Evolutionary conservation across 1,140 invertebrate genomes (phyloP).

Genomic region (Palaemon carinicauda): DNA sequence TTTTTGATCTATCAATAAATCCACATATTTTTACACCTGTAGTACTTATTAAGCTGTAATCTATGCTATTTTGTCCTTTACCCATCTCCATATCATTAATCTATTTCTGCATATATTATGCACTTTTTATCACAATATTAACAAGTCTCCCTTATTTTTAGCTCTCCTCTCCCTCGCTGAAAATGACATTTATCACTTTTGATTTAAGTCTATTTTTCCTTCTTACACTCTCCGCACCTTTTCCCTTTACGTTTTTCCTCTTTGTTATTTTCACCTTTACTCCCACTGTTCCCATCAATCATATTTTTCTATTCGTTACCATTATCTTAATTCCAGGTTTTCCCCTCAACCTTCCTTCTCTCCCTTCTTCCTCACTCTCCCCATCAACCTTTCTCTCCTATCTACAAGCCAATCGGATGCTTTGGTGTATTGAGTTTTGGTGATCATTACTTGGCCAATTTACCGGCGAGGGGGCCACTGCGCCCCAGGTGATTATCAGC

Average conservation of each 20-base stretch:
- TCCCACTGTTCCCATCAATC: background rate
- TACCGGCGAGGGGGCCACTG: background rate
- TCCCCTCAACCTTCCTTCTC: background rate
- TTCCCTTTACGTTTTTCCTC: background rate
- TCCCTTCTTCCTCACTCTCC: background rate
- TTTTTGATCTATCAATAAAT: no score
- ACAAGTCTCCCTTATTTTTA: no score
- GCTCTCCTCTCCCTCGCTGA: no score
- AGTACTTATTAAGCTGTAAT: no score
- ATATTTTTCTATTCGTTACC: background rate
- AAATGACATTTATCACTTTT: no score
- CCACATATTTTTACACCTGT: no score
- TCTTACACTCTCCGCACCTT: background rate
- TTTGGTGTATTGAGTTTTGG: slow-evolving; percentile 37
- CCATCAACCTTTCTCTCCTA: background rate
- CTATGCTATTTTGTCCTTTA: no score
- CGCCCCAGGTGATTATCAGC: background rate
- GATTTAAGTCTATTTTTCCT: background rate
- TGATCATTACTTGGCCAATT: slow-evolving; percentile 39
- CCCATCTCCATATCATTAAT: no score
- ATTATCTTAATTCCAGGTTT: background rate
- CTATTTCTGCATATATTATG: no score
- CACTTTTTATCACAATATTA: no score
- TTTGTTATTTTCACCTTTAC: background rate
- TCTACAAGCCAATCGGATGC: slow-evolving; percentile 39